Evolutionary conservation across 2,797 vertebrate species (phyloP), one percentile per base, ranked within the genome.

Genomic region (Etheostoma perlongum): DNA sequence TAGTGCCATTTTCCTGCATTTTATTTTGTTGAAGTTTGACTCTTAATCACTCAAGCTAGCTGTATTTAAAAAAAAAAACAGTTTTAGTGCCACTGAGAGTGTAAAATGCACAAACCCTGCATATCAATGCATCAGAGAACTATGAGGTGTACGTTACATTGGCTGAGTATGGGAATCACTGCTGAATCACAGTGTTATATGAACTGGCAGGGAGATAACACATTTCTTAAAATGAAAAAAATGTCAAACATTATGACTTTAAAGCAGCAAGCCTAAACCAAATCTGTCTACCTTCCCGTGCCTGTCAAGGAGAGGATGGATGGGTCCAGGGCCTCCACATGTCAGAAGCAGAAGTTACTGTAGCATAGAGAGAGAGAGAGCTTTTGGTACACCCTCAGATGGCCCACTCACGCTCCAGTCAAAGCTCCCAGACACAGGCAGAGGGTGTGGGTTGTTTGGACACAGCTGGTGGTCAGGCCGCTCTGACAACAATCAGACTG

Each of bases 311-410:
- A 9, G 36, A 86, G 74, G 80, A 88, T 74, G 74, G 84, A 89
- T 88, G 79, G 67, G 70, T 69, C 57, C 57, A 30, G 76, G 59
- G 77, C 78, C 79, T 78, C 72, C 75, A 75, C 73, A 77, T 88
- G 87, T 90, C 81, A 82, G 78, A 88, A 84, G 71, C 85, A 87
- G 79, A 90, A 89, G 84, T 86, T 87, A 91, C 78, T 88, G 89
- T 89, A 88, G 86, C 88, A 36, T 81, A 70, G 67, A 82, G 48
- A n/a, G 64, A 67, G 49, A 19, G 57, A 57, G 60, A 63, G 61
- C 36, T 65, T 78, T 78, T 46, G 55, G 59, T 88, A 40, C 81
- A 89, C 79, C 81, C 68, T 80, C 69, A 86, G 61, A 83, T 90
- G 86, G 89, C 86, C 78, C 74, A 40, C 65, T 49, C 23, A 72